Conservation (phyloP, 2,113 vertebrate genomes). For the Chaetops frenatus region DNA sequence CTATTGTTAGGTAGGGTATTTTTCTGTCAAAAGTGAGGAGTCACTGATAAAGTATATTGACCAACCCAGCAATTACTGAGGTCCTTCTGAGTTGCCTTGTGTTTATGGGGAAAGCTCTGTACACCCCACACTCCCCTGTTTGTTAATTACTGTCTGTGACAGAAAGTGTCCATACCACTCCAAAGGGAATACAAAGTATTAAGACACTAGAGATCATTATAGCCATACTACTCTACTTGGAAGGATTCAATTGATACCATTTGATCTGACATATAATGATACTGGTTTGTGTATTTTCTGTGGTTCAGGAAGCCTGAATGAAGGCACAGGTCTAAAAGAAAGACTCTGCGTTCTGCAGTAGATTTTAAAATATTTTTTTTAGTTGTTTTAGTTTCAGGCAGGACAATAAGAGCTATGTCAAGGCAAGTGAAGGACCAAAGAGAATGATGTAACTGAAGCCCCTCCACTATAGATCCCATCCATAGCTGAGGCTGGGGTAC, state of each 20-base stretch:
- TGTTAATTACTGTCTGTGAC: not conserved
- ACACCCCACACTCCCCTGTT: rapidly evolving
- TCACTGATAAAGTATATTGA: not conserved
- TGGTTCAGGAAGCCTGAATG: not conserved
- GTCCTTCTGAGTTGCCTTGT: not conserved
- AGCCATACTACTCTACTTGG: not conserved
- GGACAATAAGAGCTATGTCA: not conserved
- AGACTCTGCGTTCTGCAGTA: not conserved
- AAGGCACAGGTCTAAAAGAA: not conserved
- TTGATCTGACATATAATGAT: not conserved
- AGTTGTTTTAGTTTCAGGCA: not conserved
- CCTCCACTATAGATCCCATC: not conserved
- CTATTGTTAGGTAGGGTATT: not conserved
- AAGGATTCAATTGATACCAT: not conserved
- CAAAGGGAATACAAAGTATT: not conserved
- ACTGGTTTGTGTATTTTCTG: not conserved
- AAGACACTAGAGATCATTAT: not conserved
- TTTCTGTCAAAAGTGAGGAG: not conserved
- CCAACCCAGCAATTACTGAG: not conserved
- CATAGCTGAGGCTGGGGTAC: not conserved
- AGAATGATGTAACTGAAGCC: not conserved
- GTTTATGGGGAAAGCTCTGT: not conserved
- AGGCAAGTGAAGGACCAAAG: not conserved
- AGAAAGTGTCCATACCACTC: not conserved
- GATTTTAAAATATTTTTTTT: not conserved